phyloP scores from a whole-genome alignment of 2,888 invertebrate species.

The Erpobdella octoculata region DNA sequence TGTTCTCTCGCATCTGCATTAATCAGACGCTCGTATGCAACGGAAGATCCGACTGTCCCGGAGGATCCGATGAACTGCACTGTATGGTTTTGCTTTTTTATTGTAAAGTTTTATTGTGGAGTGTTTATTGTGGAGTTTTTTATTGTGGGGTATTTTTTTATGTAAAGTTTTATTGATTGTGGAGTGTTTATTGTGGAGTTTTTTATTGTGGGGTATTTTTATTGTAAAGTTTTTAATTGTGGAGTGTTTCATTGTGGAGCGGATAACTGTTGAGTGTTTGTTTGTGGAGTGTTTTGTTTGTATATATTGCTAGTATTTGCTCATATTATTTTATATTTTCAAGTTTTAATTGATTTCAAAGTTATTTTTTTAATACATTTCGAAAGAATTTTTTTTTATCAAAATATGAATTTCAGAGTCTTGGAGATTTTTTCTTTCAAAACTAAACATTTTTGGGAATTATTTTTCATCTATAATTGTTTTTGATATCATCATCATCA shows the following conservation, averaged over 20 bases:
- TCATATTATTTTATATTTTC: neutral
- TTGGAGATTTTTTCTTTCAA: neutral
- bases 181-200: too few relatives aligned
- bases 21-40: constrained; percentile 36
- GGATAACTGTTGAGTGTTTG: neutral
- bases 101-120: too few relatives aligned
- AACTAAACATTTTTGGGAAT: neutral
- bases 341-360: neutral
- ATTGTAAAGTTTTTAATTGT: too few relatives aligned
- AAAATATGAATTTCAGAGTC: neutral
- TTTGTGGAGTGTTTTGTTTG: too few relatives aligned
- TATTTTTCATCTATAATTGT: too few relatives aligned
- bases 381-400: neutral
- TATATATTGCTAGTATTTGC: too few relatives aligned
- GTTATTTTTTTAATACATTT: neutral
- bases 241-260: too few relatives aligned
- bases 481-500: too few relatives aligned
- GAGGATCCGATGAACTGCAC: constrained; percentile 34
- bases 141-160: too few relatives aligned
- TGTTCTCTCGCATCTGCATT: constrained; percentile 40
- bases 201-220: too few relatives aligned
- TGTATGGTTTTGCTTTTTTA: constrained; percentile 10
- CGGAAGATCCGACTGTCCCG: constrained; percentile 39
- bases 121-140: too few relatives aligned
- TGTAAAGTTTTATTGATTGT: too few relatives aligned